A percentile compares a stretch with the other conserved stretches of the same genome.
Evolutionary conservation across 2,888 invertebrate species (phyloP).

Genomic region (Pimpla rufipes): DNA sequence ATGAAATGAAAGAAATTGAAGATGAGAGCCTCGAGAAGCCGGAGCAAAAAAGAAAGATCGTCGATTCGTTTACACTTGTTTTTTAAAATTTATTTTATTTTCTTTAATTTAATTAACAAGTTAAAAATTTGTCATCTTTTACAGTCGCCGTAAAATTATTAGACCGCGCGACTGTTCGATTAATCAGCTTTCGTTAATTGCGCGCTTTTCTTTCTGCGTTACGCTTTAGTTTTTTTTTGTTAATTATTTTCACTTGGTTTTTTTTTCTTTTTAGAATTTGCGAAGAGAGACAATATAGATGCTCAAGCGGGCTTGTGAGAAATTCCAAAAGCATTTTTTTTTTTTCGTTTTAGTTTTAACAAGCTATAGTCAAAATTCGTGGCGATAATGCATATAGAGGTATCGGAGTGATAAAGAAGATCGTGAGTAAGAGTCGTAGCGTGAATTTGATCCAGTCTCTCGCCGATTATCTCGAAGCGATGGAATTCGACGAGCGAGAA

Average conservation of each 20-base stretch:
- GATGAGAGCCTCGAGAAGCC: constrained; percentile 14
- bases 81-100: constrained; percentile 6
- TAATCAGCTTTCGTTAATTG: constrained; percentile 32
- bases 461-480: not conserved
- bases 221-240: constrained; percentile 22
- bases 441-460: constrained; percentile 8
- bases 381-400: constrained; percentile 7
- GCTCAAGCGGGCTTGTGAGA: constrained; percentile 2
- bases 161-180: constrained; percentile 37
- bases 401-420: constrained; percentile 10
- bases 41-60: constrained; percentile 18
- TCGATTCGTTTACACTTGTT: constrained; percentile 34
- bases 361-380: not conserved
- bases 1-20: not conserved
- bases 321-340: constrained; percentile 12
- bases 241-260: not conserved
- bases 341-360: constrained; percentile 13
- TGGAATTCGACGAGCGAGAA: constrained; percentile 27
- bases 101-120: constrained; percentile 34
- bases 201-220: not conserved
- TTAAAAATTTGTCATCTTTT: constrained; percentile 38
- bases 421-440: not conserved
- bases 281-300: not conserved
- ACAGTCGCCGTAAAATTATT: constrained; percentile 41
- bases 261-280: constrained; percentile 9